Evolutionary conservation across 2,113 vertebrate species (phyloP), one percentile per base, ranked within the genome.

Genomic region (Tenebrosternarchus preto): DNA sequence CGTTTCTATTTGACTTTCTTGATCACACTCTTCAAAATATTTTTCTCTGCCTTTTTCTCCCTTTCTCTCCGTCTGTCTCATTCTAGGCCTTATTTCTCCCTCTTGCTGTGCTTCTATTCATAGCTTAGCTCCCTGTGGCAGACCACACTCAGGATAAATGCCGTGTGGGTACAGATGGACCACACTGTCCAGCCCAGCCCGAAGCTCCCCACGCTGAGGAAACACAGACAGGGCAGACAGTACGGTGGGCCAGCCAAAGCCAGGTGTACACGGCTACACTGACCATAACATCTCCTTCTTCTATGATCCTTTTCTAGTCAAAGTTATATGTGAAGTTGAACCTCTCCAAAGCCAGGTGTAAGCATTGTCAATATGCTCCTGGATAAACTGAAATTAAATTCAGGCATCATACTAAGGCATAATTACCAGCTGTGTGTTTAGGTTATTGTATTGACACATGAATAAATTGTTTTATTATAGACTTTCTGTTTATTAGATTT

Each of bases 101-200:
- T 63, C 9, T 79, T 73, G 25, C 80, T 81, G 74, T 71, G 80
- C n/a, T 75, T 87, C 91, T 94, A 92, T 92, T 92, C 91, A 91
- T 92, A 92, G 92, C 84, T 71, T 92, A 92, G 91, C 85, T 69
- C 74, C 76, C 80, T 53, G 78, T 77, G 67, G 72, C 73, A 80
- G 84, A 82, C 88, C 83, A 87, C 61, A 80, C 80, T 86, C 76
- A 79, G 74, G 73, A 85, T 85, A 82, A 88, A 88, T 84, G 82
- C 80, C 82, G 81, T 76, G 81, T 27, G 72, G 79, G 77, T 86
- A 85, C 79, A 78, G 73, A 81, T 76, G 72, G 64, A 78, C 72
- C 56, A 53, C 2, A 15, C 53, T 29, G 53, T 19, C 50, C 39
- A 20, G 39, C 36, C 70, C 78, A 60, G 60, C 33, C 57, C 66